Percentiles rank a stretch among this genome's conserved stretches.
Conservation (phyloP, 35 echinoderm and acorn worm species). For the Lytechinus variegatus region DNA sequence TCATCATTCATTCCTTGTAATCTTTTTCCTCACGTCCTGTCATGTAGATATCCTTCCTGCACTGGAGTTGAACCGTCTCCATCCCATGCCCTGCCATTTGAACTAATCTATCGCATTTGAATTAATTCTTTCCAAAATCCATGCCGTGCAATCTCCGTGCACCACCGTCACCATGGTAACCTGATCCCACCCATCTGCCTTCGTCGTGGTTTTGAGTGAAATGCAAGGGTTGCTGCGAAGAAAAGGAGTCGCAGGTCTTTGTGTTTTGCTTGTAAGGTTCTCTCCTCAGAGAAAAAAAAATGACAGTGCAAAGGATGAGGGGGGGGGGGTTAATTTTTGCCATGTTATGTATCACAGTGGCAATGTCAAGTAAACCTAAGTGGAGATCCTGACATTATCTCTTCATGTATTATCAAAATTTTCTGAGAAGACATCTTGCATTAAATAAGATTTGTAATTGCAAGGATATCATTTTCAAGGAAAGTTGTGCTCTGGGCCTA, state of each 20-base stretch:
- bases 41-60: background rate
- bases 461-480: background rate
- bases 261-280: background rate
- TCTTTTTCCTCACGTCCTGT: background rate
- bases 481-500: background rate
- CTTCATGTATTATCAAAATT: background rate
- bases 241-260: background rate
- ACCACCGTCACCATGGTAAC: constrained; percentile 22
- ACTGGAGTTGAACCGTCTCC: background rate
- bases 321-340: no score
- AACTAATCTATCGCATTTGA: constrained; percentile 25
- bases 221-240: background rate
- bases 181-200: constrained; percentile 20
- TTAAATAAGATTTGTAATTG: background rate
- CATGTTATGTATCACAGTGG: no score
- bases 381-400: background rate
- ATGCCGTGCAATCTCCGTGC: background rate
- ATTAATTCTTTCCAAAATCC: constrained; percentile 2
- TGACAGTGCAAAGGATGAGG: no score
- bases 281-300: background rate
- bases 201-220: background rate
- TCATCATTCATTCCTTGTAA: no score
- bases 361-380: no score
- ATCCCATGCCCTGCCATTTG: background rate
- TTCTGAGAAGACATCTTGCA: background rate